Evolutionary conservation across 2,888 invertebrate species (phyloP).

Genomic region (Cosmia trapezina): DNA sequence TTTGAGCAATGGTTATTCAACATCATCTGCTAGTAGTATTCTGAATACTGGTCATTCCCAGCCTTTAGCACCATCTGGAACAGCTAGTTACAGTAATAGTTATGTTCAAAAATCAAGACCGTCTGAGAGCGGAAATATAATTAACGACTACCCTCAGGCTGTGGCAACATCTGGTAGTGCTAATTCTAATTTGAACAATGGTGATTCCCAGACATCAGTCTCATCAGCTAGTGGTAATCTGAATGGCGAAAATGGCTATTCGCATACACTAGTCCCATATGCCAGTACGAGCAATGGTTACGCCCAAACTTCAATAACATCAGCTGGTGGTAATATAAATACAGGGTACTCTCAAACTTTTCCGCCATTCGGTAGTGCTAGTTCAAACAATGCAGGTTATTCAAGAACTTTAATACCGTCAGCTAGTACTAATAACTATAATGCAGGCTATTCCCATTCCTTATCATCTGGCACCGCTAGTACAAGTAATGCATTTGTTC

Average conservation of each 20-base stretch:
- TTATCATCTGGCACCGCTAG: background rate
- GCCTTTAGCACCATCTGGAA: constrained; percentile 1
- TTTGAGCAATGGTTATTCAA: constrained; percentile 14
- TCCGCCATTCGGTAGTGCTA: background rate
- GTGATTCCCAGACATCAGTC: constrained; percentile 3
- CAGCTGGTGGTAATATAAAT: constrained; percentile 12
- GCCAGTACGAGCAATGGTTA: constrained; percentile 19
- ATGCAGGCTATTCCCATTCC: constrained; percentile 29
- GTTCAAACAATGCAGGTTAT: constrained; percentile 30
- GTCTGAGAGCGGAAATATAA: background rate
- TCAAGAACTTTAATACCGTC: background rate
- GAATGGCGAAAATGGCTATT: constrained; percentile 21
- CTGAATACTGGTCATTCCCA: constrained; percentile 40
- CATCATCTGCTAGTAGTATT: constrained; percentile 7
- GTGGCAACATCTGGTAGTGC: background rate
- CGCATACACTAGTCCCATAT: constrained; percentile 17
- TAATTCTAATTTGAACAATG: constrained; percentile 7
- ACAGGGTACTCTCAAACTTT: constrained; percentile 15
- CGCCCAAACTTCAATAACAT: constrained; percentile 12
- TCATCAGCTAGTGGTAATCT: constrained; percentile 4
- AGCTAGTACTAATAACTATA: constrained; percentile 10
- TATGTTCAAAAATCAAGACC: constrained; percentile 27
- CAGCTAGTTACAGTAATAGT: constrained; percentile 14
- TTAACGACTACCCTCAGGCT: constrained; percentile 21
- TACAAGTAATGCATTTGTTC: constrained; percentile 10